Base-by-base conservation (phyloP, 2,888 invertebrate genomes). In the Leucophenga montana region DNA sequence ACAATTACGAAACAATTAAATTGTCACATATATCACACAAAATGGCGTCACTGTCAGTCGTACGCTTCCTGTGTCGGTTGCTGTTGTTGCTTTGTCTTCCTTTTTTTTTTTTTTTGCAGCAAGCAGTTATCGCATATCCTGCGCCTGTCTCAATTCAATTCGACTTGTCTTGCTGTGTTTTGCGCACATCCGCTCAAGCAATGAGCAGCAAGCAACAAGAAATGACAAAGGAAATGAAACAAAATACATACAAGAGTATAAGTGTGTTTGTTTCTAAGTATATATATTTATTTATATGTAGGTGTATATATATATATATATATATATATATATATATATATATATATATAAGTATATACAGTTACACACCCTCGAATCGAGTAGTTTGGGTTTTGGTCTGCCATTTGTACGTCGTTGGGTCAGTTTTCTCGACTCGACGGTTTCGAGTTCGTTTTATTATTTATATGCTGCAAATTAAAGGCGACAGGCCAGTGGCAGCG, bases 1-100 rank as follows among this genome's bases (percentile, higher is more conserved):
- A 77, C 82, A 78, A 83, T 81, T 82, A 80, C 82, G 77, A 78
- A 77, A 83, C 81, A 81, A 82, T 82, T 82, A 82, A 83, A 82
- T 83, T 82, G 84, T 82, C 81, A 78, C 80, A 76, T 73, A 73
- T 70, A 77, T 72, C 66, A 72, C 67, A 59, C 44, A 61, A n/a
- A 31, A 61, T 33, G 39, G n/a, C 59, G 18, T 8, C 59, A 8
- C 22, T 59, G 62, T 64, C 46, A 44, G 31, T 61, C 61, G 39
- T 61, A n/a, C 61, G 39, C 16, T 61, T n/a, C 61, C n/a, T 57
- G 27, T 61, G 61, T 1, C 16, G 6, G 16, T 39, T 61, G n/a
- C 14, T 22, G 14, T 31, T 27, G 33, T 31, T 53, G 53, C n/a
- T 16, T 18, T 3, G 33, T 33, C n/a, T n/a, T 33, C 4, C 4